phyloP scores from a whole-genome alignment of 2,888 invertebrate genomes.

The Epirrita christyi region DNA sequence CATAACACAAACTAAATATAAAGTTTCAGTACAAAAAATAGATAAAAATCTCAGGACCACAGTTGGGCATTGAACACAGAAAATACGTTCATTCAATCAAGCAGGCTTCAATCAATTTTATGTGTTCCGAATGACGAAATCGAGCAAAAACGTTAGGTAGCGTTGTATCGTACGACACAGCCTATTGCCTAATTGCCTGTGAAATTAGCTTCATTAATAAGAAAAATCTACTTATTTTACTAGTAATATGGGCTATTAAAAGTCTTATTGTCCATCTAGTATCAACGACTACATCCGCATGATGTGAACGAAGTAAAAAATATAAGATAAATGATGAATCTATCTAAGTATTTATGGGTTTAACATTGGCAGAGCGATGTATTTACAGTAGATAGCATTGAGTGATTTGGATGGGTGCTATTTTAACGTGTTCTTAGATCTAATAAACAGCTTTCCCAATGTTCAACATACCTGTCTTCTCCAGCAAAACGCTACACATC shows the following conservation, averaged over 20 bases:
- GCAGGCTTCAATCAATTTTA: constrained; percentile 19
- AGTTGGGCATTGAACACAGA: constrained; percentile 13
- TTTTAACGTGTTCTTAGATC: no score
- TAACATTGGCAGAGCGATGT: no score
- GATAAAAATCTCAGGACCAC: constrained; percentile 15
- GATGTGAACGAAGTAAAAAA: no score
- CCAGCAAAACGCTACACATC: not conserved
- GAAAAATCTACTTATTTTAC: not conserved
- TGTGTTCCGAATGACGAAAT: constrained; percentile 14
- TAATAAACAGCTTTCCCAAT: not conserved
- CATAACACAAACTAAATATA: no score
- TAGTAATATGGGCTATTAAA: not conserved
- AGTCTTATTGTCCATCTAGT: not conserved
- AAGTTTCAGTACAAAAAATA: no score
- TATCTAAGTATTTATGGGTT: no score
- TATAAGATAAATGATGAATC: no score
- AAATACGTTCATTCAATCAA: constrained; percentile 27
- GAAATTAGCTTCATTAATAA: not conserved
- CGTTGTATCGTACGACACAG: constrained; percentile 17
- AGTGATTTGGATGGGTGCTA: no score
- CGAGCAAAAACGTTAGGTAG: constrained; percentile 9
- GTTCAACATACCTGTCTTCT: not conserved
- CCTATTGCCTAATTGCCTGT: constrained; percentile 19
- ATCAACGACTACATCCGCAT: no score
- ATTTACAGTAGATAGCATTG: no score